Percentiles rank a stretch among this genome's conserved stretches.
These are phyloP conservation scores for Aphyosemion australe DNA, from an alignment of 2,113 vertebrate species.

Conservation along the genomic window DNA sequence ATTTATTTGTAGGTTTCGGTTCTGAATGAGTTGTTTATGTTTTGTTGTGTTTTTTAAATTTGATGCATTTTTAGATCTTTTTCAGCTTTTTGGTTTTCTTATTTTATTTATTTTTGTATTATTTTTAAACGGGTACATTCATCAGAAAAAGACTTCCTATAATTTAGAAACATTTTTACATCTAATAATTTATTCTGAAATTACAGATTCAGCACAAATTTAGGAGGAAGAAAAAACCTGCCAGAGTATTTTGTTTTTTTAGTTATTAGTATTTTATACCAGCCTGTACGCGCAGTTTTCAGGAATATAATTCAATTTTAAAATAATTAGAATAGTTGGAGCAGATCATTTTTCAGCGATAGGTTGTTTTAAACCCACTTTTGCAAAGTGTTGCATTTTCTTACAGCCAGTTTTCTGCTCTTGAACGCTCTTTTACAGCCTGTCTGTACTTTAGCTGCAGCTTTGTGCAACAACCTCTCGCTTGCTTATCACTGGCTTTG, in stretches of 20 bases:
- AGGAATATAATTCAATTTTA: neutral
- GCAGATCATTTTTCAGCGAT: neutral
- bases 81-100: constrained; percentile 15
- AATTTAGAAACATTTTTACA: neutral
- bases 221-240: neutral
- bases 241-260: neutral
- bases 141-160: neutral
- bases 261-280: neutral
- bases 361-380: neutral
- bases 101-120: constrained; percentile 10
- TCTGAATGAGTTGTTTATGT: constrained; percentile 37
- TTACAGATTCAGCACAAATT: too few relatives aligned
- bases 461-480: constrained; percentile 50
- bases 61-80: constrained; percentile 7
- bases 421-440: constrained; percentile 28
- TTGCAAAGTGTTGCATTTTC: constrained; percentile 21
- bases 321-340: neutral
- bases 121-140: constrained; percentile 36
- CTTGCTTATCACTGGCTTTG: constrained; percentile 72
- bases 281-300: neutral
- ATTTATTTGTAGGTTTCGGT: constrained; percentile 29
- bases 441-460: constrained; percentile 41
- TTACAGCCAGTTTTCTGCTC: constrained; percentile 19
- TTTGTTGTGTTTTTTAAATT: neutral
- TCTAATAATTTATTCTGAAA: too few relatives aligned